Conservation (phyloP, 2,888 invertebrate genomes). For the Caenorhabditis becei region DNA sequence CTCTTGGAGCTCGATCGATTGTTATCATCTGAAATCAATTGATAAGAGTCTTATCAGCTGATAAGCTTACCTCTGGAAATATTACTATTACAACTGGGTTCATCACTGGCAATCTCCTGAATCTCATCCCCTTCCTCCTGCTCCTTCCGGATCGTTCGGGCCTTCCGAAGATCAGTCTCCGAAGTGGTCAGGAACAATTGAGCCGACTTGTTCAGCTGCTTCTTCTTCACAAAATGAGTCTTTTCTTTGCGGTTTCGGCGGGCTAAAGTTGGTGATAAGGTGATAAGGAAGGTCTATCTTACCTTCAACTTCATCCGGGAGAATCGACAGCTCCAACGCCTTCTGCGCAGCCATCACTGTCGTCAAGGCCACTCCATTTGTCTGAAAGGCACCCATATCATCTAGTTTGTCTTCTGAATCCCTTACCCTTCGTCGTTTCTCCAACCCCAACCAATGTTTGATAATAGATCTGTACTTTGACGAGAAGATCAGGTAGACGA, state of each 20-base stretch:
- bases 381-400: constrained; percentile 55
- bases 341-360: constrained; percentile 80
- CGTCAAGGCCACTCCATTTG: constrained; percentile 80
- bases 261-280: constrained; percentile 17
- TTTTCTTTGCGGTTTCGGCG: constrained; percentile 57
- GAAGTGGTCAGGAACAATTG: constrained; percentile 57
- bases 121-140: constrained; percentile 44
- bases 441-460: constrained; percentile 78
- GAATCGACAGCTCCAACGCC: constrained; percentile 78
- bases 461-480: constrained; percentile 79
- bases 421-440: constrained; percentile 68
- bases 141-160: constrained; percentile 17
- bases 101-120: constrained; percentile 48
- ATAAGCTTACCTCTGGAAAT: constrained; percentile 51
- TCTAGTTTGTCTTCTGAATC: too few relatives aligned
- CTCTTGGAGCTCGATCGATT: constrained; percentile 69
- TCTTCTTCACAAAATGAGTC: constrained; percentile 26
- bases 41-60: neutral
- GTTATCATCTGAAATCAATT: constrained; percentile 56
- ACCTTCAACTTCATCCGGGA: constrained; percentile 79
- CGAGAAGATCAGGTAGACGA: constrained; percentile 80
- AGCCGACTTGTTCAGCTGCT: constrained; percentile 46
- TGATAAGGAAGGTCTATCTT: too few relatives aligned
- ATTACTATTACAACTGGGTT: constrained; percentile 44
- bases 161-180: constrained; percentile 50